These are phyloP conservation scores for Pyxicephalus adspersus DNA, from an alignment of 2,113 vertebrate species.

Conservation along the genomic window DNA sequence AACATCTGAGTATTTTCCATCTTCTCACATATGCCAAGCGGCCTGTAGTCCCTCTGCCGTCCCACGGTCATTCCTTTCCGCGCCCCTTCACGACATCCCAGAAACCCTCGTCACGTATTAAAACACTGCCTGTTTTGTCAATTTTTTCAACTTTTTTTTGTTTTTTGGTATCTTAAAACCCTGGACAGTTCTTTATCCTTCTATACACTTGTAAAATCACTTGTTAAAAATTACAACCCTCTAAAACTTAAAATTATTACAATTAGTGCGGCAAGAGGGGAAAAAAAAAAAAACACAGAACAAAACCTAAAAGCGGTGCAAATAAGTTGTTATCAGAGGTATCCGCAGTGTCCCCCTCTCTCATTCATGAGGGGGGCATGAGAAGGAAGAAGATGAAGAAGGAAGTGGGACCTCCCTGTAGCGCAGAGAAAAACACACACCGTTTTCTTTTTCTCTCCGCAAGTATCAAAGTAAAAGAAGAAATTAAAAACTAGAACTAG, in stretches of 20 bases:
- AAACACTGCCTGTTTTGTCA: background rate
- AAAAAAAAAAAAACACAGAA: background rate
- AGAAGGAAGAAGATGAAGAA: background rate
- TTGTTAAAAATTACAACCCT: constrained; percentile 30
- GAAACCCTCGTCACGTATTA: constrained; percentile 12
- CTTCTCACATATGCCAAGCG: background rate
- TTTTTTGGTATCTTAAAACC: constrained; percentile 8
- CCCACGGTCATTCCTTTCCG: background rate
- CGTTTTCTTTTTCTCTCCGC: background rate
- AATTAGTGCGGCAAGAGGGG: background rate
- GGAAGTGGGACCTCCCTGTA: constrained; percentile 11
- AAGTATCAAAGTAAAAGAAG: background rate
- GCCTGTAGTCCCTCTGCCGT: background rate
- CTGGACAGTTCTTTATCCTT: background rate
- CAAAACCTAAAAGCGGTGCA: constrained; percentile 11
- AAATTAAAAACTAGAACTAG: constrained; percentile 27
- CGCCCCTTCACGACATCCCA: constrained; percentile 32
- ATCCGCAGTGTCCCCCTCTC: background rate
- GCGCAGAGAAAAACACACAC: background rate
- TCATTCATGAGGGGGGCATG: no score
- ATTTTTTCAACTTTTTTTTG: background rate
- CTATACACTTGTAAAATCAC: constrained; percentile 11
- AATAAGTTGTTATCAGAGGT: constrained; percentile 20
- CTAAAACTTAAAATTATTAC: constrained; percentile 37
- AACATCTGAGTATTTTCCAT: background rate